Conservation (phyloP, 2,888 invertebrate genomes). For the Allacma fusca region DNA sequence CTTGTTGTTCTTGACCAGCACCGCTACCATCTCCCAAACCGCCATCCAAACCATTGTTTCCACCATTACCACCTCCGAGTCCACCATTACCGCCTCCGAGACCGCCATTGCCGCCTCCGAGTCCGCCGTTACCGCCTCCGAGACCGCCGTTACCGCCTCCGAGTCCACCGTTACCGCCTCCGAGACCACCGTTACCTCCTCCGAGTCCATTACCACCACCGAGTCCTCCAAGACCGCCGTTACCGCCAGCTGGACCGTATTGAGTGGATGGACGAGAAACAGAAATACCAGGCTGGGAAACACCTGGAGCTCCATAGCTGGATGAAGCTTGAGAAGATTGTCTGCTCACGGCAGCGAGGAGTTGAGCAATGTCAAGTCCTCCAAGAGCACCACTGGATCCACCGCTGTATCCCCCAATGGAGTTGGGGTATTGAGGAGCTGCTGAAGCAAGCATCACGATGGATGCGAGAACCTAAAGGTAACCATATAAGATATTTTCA, state of each 20-base stretch:
- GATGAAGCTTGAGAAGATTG: not conserved
- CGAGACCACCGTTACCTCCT: constrained; percentile 26
- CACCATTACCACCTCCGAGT: constrained; percentile 22
- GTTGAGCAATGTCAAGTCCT: constrained; percentile 36
- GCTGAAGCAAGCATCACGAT: constrained; percentile 62
- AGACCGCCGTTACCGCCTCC: constrained; percentile 33
- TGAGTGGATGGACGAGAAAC: not conserved
- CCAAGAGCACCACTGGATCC: constrained; percentile 16
- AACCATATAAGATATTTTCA: constrained; percentile 62
- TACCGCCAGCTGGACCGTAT: constrained; percentile 13
- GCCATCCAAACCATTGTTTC: not conserved
- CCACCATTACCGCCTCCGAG: constrained; percentile 26
- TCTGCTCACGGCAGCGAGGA: constrained; percentile 32
- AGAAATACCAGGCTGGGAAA: not conserved
- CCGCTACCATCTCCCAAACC: constrained; percentile 1
- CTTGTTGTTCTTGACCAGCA: constrained; percentile 26
- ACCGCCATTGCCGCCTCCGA: constrained; percentile 39
- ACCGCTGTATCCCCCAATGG: constrained; percentile 32
- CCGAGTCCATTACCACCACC: not conserved
- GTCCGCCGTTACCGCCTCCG: constrained; percentile 29
- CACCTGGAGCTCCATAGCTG: constrained; percentile 24
- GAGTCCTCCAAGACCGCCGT: constrained; percentile 35
- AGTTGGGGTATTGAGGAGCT: constrained; percentile 51
- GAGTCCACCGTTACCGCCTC: constrained; percentile 22
- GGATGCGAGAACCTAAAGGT: constrained; percentile 62